These are phyloP conservation scores for Morpho deidamia DNA, from an alignment of 2,888 invertebrate genomes.

Conservation along the genomic window DNA sequence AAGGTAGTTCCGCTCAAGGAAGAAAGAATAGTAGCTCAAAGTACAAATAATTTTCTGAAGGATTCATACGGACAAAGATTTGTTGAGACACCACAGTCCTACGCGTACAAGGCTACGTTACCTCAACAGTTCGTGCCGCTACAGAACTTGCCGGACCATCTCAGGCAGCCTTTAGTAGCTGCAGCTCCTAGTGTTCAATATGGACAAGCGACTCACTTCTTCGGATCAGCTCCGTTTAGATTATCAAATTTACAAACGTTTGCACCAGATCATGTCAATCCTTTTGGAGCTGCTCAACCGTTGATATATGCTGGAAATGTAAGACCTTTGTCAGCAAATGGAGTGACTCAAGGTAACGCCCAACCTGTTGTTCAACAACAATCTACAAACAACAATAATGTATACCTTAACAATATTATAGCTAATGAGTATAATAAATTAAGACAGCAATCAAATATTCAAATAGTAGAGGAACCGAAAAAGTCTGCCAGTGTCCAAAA, in stretches of 20 bases:
- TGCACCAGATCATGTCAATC: conserved; percentile 34
- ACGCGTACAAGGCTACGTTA: conserved; percentile 50
- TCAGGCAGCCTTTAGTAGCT: conserved; percentile 56
- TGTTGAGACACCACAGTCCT: conserved; percentile 46
- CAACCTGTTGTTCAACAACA: conserved; percentile 36
- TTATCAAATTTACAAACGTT: conserved; percentile 42
- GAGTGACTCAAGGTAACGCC: conserved; percentile 27
- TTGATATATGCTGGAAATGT: conserved; percentile 43
- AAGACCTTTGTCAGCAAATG: conserved; percentile 36
- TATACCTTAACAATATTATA: conserved; percentile 39
- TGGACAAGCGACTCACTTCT: conserved; percentile 44
- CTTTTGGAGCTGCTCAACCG: conserved; percentile 41
- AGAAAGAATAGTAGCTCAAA: conserved; percentile 40
- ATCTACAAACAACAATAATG: conserved; percentile 42
- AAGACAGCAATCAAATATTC: conserved; percentile 38
- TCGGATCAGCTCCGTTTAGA: conserved; percentile 47
- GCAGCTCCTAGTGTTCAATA: conserved; percentile 45
- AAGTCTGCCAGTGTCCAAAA: conserved; percentile 14
- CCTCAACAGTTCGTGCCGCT: conserved; percentile 62
- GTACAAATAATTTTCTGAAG: conserved; percentile 47
- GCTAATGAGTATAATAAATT: conserved; percentile 34
- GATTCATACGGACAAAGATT: conserved; percentile 69
- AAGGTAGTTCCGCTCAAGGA: conserved; percentile 48
- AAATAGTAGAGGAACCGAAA: conserved; percentile 28
- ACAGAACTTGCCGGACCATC: conserved; percentile 61